Conservation (phyloP, 2,113 vertebrate genomes). For the Salvelinus alpinus region DNA sequence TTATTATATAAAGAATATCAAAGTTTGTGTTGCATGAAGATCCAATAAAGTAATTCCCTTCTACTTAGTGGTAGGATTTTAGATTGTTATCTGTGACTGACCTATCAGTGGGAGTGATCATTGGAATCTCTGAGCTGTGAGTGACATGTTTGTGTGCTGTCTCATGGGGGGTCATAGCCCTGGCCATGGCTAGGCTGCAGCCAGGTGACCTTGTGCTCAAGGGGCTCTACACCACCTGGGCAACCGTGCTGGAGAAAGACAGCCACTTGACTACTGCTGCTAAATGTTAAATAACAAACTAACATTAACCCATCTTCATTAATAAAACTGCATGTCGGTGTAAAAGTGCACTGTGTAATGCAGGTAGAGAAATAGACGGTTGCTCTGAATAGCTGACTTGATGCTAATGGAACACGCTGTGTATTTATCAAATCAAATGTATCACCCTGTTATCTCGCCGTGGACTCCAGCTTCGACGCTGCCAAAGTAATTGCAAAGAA, state of each 20-base stretch:
- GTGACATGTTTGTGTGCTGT: not conserved
- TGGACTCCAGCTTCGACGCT: slow-evolving; percentile 85
- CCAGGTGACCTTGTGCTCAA: slow-evolving; percentile 83
- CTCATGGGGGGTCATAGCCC: slow-evolving; percentile 87
- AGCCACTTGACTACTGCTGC: slow-evolving; percentile 91
- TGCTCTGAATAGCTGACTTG: not conserved
- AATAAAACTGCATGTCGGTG: not conserved
- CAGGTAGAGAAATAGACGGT: too few relatives aligned
- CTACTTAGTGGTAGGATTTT: too few relatives aligned
- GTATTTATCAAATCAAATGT: slow-evolving; percentile 15
- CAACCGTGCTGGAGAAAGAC: slow-evolving; percentile 84
- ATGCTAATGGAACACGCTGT: not conserved
- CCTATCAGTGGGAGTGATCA: too few relatives aligned
- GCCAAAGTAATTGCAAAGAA: slow-evolving; percentile 91
- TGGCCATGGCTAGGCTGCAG: slow-evolving; percentile 87
- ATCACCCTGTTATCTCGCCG: slow-evolving; percentile 79
- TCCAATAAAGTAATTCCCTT: too few relatives aligned
- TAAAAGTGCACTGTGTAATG: not conserved
- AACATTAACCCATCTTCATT: too few relatives aligned
- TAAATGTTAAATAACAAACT: slow-evolving; percentile 80
- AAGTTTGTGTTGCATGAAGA: too few relatives aligned
- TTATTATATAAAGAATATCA: too few relatives aligned
- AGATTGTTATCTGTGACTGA: too few relatives aligned
- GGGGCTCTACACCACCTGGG: slow-evolving; percentile 88
- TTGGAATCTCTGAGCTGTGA: too few relatives aligned